These are phyloP conservation scores for Bolinopsis microptera DNA, from an alignment of 37 sponge, comb jelly and placozoan genomes.

Conservation along the genomic window DNA sequence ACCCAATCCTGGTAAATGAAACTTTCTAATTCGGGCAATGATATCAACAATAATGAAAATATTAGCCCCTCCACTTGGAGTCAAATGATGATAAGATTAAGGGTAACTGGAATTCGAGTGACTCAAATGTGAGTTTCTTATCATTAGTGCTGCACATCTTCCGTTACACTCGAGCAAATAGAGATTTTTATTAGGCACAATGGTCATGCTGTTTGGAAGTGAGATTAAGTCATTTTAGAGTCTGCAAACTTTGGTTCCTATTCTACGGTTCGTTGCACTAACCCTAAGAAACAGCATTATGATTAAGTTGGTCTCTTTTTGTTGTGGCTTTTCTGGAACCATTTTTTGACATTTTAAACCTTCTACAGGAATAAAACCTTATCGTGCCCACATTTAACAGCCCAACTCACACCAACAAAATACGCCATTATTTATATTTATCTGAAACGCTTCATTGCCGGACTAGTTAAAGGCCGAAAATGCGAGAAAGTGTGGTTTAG, in stretches of 20 bases:
- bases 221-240: too few species aligned
- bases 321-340: background rate
- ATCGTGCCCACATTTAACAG: too few species aligned
- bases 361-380: too few species aligned
- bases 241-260: too few species aligned
- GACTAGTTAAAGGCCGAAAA: background rate
- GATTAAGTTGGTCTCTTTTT: too few species aligned
- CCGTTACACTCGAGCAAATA: background rate
- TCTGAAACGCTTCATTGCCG: background rate
- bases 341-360: background rate
- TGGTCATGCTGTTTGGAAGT: too few species aligned
- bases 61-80: background rate
- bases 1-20: background rate
- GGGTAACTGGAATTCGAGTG: background rate
- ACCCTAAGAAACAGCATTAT: too few species aligned
- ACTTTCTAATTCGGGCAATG: background rate
- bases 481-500: background rate
- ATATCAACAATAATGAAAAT: background rate
- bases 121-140: background rate
- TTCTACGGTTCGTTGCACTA: too few species aligned
- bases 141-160: background rate
- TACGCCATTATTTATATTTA: too few species aligned
- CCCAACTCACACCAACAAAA: too few species aligned
- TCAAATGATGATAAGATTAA: background rate
- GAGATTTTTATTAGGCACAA: background rate